phyloP scores from a whole-genome alignment of 2,888 invertebrate genomes.

The Brachycybe producta region DNA sequence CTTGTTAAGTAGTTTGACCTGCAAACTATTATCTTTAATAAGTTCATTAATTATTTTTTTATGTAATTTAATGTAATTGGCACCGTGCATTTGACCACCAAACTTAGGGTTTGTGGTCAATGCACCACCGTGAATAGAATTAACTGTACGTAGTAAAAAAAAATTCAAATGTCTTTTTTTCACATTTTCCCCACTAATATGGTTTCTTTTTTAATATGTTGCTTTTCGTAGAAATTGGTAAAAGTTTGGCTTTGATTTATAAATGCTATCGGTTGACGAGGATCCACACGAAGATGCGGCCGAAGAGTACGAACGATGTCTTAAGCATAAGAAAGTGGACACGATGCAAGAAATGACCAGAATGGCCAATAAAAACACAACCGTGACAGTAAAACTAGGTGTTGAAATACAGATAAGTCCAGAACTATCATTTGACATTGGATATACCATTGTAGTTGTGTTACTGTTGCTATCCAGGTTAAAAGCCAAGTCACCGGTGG shows the following conservation, averaged over 20 bases:
- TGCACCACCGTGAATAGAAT: too few relatives aligned
- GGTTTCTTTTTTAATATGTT: too few relatives aligned
- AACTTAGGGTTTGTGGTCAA: too few relatives aligned
- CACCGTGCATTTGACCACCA: too few relatives aligned
- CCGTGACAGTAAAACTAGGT: slow-evolving; percentile 76
- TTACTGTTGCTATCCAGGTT: slow-evolving; percentile 52
- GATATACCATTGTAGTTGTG: slow-evolving; percentile 50
- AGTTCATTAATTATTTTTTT: too few relatives aligned
- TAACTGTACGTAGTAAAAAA: too few relatives aligned
- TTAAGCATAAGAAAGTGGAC: slow-evolving; percentile 71
- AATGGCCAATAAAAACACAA: slow-evolving; percentile 67
- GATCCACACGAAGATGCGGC: neutral
- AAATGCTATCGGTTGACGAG: neutral
- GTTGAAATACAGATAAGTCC: slow-evolving; percentile 85
- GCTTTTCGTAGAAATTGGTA: slow-evolving; percentile 12
- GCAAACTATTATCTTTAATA: too few relatives aligned
- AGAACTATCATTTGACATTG: slow-evolving; percentile 44
- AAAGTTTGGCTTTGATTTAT: slow-evolving; percentile 10
- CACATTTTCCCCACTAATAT: neutral
- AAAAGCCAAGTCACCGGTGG: slow-evolving; percentile 78
- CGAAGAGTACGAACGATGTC: slow-evolving; percentile 39
- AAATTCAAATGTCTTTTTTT: too few relatives aligned
- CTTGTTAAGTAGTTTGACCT: too few relatives aligned
- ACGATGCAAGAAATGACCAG: slow-evolving; percentile 70
- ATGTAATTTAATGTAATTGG: too few relatives aligned